Evolutionary conservation across 35 echinoderm and acorn worm genomes (phyloP).

Genomic region (Apostichopus californicus): DNA sequence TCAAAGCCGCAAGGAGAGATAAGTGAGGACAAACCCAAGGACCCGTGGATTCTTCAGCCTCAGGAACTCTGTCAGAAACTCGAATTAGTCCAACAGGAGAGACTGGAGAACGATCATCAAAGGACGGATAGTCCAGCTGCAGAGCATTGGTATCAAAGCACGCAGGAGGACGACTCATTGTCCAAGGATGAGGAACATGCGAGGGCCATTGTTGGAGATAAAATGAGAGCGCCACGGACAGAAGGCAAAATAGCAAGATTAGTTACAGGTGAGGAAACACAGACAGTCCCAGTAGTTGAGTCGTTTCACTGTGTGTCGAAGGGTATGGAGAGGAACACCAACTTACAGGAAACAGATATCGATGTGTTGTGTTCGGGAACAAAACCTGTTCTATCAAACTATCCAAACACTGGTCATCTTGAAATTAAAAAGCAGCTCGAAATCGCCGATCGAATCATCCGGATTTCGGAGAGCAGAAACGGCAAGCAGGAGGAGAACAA

Average conservation of each 20-base stretch:
- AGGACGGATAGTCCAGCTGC: background rate
- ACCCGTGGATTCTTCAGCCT: conserved; percentile 37
- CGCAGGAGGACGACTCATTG: background rate
- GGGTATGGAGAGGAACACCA: background rate
- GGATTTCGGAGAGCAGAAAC: background rate
- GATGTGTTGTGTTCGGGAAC: conserved; percentile 16
- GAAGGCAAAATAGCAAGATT: background rate
- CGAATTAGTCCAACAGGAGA: conserved; percentile 32
- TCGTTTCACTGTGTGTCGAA: background rate
- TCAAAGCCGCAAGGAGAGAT: background rate
- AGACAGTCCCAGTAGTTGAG: background rate
- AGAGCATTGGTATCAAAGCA: background rate
- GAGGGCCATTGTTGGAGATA: conserved; percentile 11
- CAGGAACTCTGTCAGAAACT: conserved; percentile 44
- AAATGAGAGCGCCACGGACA: conserved; percentile 14
- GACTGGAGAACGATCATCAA: background rate
- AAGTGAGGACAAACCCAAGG: conserved; percentile 28
- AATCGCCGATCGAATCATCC: conserved; percentile 38
- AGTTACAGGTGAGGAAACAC: conserved; percentile 20
- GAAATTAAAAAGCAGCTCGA: conserved; percentile 50
- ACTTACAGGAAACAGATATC: conserved; percentile 42
- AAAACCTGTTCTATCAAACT: conserved; percentile 17
- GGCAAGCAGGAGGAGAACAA: conserved; percentile 23
- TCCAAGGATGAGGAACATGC: conserved; percentile 19
- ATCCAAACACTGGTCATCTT: conserved; percentile 5